A percentile compares a stretch with the other conserved stretches of the same genome.
These are phyloP conservation scores for Teleogryllus oceanicus DNA, from an alignment of 2,888 invertebrate genomes.

Conservation along the genomic window DNA sequence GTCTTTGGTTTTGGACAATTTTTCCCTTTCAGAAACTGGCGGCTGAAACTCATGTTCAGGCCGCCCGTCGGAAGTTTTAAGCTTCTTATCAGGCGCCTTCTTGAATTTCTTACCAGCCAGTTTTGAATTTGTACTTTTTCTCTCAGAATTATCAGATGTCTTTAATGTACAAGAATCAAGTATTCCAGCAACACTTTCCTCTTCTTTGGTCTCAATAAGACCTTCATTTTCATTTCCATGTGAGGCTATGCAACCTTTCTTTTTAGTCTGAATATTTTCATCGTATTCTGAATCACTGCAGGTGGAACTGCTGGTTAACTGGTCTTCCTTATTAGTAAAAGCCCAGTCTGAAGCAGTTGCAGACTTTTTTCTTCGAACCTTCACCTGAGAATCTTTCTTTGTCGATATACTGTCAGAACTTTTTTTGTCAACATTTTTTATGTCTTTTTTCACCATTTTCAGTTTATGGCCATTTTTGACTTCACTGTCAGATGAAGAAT, in stretches of 20 bases:
- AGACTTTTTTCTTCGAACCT: not conserved
- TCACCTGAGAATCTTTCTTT: not conserved
- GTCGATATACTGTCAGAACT: conserved; percentile 20
- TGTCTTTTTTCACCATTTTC: conserved; percentile 31
- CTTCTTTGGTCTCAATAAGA: conserved; percentile 31
- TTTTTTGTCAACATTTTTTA: conserved; percentile 28
- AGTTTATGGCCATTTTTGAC: conserved; percentile 29
- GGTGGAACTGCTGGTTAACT: conserved; percentile 60
- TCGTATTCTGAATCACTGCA: conserved; percentile 54
- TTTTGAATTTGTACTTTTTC: conserved; percentile 35
- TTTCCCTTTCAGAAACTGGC: conserved; percentile 72
- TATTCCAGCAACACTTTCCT: conserved; percentile 29
- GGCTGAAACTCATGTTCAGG: conserved; percentile 68
- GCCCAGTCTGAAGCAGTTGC: conserved; percentile 59
- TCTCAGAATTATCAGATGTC: conserved; percentile 23
- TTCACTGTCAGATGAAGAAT: conserved; percentile 54
- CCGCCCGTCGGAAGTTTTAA: conserved; percentile 79
- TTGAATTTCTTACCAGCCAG: conserved; percentile 52
- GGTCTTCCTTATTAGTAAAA: conserved; percentile 76
- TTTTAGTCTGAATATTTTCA: conserved; percentile 31
- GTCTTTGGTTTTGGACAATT: conserved; percentile 55
- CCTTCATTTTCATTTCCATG: conserved; percentile 35
- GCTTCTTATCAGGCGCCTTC: conserved; percentile 75
- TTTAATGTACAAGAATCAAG: conserved; percentile 36
- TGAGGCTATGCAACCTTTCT: conserved; percentile 31